Evolutionary conservation across 2,888 invertebrate genomes (phyloP), one percentile per base, ranked within the genome.

Genomic region (Stenodera caucasica): DNA sequence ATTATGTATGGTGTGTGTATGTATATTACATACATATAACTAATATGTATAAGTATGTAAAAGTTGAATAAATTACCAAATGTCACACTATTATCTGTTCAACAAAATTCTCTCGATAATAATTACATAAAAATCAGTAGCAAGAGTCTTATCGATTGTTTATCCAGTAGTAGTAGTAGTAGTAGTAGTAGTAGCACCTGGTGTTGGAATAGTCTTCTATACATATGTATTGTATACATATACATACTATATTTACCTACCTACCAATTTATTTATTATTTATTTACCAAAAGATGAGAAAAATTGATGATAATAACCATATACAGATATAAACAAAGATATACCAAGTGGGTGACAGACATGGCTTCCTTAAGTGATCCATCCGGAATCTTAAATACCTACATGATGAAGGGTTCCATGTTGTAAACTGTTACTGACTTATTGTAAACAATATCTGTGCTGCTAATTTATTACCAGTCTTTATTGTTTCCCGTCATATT

Each of bases 381-480:
- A 65, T 67, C 67, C 67, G 60, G 60, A 60, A 63, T 65, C 60
- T 61, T 67, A 67, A 67, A 67, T 64, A 67, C 67, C 63, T 63
- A 51, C 60, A 57, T 57, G 62, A 57, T 70, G 71, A 73, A 69
- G 70, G 67, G 71, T 69, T 71, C 71, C 72, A 73, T 70, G 70
- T 64, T 73, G 70, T 74, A 74, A 74, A 74, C 74, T 69, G 74
- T 73, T 70, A 74, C 65, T 65, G 75, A 75, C 70, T 76, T 77
- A 76, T 77, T 75, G 72, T 75, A 77, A 75, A 77, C 76, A 76
- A 69, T 68, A 70, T 72, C 71, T 71, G 67, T 69, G 67, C 70
- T 72, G 72, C 67, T 72, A 74, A 72, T 74, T 73, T 74, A 76
- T 75, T 69, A 70, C 72, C 72, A 65, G 72, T 72, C 72, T 73